Percentiles rank a stretch among this genome's conserved stretches.
These are phyloP conservation scores for Melieria omissa DNA, from an alignment of 2,888 invertebrate species.

Conservation along the genomic window DNA sequence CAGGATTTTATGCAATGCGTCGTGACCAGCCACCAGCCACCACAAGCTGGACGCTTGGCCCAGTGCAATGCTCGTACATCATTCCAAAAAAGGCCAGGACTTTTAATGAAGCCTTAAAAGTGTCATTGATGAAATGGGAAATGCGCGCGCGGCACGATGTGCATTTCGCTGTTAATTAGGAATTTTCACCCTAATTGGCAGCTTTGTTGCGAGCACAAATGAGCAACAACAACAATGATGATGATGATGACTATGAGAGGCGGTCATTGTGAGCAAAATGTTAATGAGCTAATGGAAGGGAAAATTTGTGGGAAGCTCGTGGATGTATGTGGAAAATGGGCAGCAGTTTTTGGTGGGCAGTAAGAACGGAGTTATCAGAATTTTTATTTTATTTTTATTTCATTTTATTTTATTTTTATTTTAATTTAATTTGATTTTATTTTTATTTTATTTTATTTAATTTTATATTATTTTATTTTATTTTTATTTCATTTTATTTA, in stretches of 20 bases:
- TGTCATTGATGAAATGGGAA: conserved; percentile 60
- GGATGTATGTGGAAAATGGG: neutral
- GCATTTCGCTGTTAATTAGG: conserved; percentile 56
- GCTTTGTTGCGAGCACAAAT: conserved; percentile 4
- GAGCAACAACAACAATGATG: neutral
- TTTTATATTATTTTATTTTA: conserved; percentile 10
- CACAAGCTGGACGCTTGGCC: too few relatives aligned
- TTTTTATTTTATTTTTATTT: conserved; percentile 10
- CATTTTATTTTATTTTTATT: conserved; percentile 2
- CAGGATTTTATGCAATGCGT: too few relatives aligned
- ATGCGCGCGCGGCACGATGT: conserved; percentile 13
- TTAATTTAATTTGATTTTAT: too few relatives aligned
- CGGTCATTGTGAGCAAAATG: too few relatives aligned
- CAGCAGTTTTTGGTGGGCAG: too few relatives aligned
- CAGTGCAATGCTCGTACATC: too few relatives aligned
- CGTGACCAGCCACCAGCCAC: too few relatives aligned
- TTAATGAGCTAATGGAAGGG: too few relatives aligned
- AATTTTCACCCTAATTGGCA: conserved; percentile 50
- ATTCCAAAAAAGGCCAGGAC: conserved; percentile 42
- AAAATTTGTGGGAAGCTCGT: neutral
- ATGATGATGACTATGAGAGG: neutral
- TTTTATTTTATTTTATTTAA: neutral
- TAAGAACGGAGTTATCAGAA: too few relatives aligned
- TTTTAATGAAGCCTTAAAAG: conserved; percentile 60
- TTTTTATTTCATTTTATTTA: neutral